A percentile compares a stretch with the other conserved stretches of the same genome.
phyloP scores from a whole-genome alignment of 2,113 vertebrate species.

The Leucoraja erinaceus region DNA sequence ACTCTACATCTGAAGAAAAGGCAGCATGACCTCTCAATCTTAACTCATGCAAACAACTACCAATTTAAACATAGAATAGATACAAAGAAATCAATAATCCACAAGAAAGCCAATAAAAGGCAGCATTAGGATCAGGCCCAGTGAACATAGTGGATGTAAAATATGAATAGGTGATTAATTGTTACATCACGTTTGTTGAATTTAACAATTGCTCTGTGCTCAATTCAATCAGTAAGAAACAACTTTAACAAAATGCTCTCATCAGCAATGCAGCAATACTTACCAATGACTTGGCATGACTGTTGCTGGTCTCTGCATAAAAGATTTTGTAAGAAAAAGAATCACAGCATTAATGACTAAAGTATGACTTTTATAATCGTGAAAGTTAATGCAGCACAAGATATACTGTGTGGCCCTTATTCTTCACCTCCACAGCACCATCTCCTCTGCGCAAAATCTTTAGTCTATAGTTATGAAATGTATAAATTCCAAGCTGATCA shows the following conservation, averaged over 20 bases:
- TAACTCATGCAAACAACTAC: neutral
- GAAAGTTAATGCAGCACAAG: neutral
- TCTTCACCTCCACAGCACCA: neutral
- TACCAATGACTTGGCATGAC: slow-evolving; percentile 25
- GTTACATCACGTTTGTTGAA: neutral
- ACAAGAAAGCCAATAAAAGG: neutral
- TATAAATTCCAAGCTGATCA: neutral
- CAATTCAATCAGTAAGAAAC: neutral
- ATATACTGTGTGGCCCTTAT: neutral
- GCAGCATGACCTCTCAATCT: neutral
- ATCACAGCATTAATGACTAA: neutral
- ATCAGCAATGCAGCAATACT: neutral
- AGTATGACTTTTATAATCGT: neutral
- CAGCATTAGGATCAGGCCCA: neutral
- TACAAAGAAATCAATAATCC: neutral
- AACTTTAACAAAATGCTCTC: neutral
- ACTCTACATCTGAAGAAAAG: neutral
- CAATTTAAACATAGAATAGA: neutral
- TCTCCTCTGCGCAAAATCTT: neutral
- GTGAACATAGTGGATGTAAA: neutral
- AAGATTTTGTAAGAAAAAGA: slow-evolving; percentile 11
- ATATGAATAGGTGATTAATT: neutral
- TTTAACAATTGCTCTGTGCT: neutral
- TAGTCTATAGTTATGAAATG: neutral
- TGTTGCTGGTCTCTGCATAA: neutral